Conservation (phyloP, 2,797 vertebrate species). For the Pantherophis alleghaniensis region DNA sequence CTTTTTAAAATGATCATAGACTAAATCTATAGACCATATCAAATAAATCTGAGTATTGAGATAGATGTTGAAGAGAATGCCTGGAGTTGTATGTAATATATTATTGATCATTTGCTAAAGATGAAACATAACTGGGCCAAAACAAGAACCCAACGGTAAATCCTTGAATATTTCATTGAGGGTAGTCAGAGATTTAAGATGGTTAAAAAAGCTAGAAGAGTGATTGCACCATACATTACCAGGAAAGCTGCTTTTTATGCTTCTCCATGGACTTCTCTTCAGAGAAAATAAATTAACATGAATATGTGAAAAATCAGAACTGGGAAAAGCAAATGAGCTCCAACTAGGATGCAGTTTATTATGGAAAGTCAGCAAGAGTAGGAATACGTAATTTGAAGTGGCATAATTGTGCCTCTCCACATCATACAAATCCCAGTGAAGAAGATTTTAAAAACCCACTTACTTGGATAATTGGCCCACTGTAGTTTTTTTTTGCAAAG, state of each 20-base stretch:
- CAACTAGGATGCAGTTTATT: neutral
- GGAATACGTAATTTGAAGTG: neutral
- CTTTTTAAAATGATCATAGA: neutral
- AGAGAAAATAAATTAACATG: neutral
- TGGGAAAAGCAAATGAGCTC: neutral
- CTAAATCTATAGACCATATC: neutral
- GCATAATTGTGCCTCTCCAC: neutral
- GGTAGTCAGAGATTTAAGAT: neutral
- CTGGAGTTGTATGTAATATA: neutral
- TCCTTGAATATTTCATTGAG: neutral
- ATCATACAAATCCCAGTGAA: neutral
- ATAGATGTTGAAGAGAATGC: neutral
- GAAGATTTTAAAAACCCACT: neutral
- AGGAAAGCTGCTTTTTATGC: neutral
- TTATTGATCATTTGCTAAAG: neutral
- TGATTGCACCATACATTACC: neutral
- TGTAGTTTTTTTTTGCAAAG: neutral
- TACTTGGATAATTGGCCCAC: neutral
- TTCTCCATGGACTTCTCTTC: neutral
- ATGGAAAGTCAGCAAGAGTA: neutral
- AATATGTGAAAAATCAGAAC: slow-evolving; percentile 1
- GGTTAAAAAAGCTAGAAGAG: neutral
- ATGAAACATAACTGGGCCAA: neutral
- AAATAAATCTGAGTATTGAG: neutral
- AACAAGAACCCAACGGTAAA: neutral